Evolutionary conservation across 2,797 vertebrate genomes (phyloP), one percentile per base, ranked within the genome.

Genomic region (Channa striata): DNA sequence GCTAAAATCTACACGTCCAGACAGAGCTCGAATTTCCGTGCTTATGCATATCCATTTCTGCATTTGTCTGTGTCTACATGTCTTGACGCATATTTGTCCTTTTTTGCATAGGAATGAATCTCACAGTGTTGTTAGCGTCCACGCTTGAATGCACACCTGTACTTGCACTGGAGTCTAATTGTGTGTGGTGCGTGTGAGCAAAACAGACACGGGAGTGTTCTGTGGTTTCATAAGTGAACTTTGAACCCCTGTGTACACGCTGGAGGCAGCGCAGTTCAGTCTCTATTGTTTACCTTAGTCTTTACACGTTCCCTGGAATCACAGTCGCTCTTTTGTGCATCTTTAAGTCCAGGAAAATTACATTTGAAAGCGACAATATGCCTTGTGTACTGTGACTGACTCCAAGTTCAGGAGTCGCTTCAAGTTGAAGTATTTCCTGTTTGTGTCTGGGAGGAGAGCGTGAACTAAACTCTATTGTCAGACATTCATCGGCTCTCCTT

Each of bases 221-320:
- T 34, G 13, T 19, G 61, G 53, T 83, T 87, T 85, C 72, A 78
- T 52, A 58, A 54, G 62, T 88, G 91, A 91, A 92, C 92, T 92
- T 91, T 92, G 87, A 77, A 91, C 88, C 77, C 43, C 42, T 44
- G 53, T 68, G 75, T 86, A 83, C 78, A 85, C 11, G 69, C 49
- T 80, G 80, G 81, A 84, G 66, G 71, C 33, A 4, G 47, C 57
- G 73, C 78, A 77, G 40, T 80, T 65, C 52, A 62, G 36, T 60
- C 21, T 5, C 39, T 71, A 70, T 68, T 91, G 89, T 91, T 89
- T 89, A 89, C 80, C 65, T 49, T 52, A 37, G 62, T 56, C 50
- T 59, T 77, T 64, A 63, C 42, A 71, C 59, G 75, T 73, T 30
- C 71, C 52, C 74, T 40, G 60, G 52, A 68, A 72, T 20, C 57